Conservation (phyloP, 2,113 vertebrate species). For the Nerophis ophidion region DNA sequence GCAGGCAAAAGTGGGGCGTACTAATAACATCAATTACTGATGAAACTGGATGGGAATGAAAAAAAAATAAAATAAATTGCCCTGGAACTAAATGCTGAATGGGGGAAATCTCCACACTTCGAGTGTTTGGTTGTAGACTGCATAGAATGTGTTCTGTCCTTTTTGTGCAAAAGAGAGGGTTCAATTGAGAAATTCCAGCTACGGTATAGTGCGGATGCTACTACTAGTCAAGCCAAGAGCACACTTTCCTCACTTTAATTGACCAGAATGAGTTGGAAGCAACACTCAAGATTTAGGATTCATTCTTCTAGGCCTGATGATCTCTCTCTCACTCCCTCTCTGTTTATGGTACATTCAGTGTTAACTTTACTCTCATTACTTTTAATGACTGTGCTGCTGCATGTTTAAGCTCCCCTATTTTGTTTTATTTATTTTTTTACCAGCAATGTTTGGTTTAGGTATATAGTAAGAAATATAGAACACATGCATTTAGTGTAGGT, state of each 20-base stretch:
- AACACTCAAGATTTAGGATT: slow-evolving; percentile 62
- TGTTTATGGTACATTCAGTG: slow-evolving; percentile 54
- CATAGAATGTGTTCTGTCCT: slow-evolving; percentile 42
- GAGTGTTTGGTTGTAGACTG: slow-evolving; percentile 21
- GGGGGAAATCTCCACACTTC: not conserved
- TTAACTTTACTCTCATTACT: slow-evolving; percentile 66
- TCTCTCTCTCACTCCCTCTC: slow-evolving; percentile 32
- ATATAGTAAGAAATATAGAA: slow-evolving; percentile 33
- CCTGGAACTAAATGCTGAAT: slow-evolving; percentile 29
- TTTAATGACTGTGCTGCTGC: slow-evolving; percentile 59
- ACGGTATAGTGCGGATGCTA: slow-evolving; percentile 52
- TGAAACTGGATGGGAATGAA: slow-evolving; percentile 29
- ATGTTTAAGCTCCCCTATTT: slow-evolving; percentile 51
- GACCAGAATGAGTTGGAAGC: slow-evolving; percentile 65
- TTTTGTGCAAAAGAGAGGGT: slow-evolving; percentile 40
- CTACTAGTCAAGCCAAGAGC: slow-evolving; percentile 46
- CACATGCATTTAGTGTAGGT: slow-evolving; percentile 18
- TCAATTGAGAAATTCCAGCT: slow-evolving; percentile 45
- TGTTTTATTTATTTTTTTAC: slow-evolving; percentile 54
- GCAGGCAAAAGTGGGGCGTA: slow-evolving; percentile 17
- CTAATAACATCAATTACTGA: slow-evolving; percentile 28
- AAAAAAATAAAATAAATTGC: slow-evolving; percentile 31
- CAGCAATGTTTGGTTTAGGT: slow-evolving; percentile 49
- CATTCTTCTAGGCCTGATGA: slow-evolving; percentile 61
- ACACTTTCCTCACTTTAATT: slow-evolving; percentile 67